Percentiles rank a stretch among this genome's conserved stretches.
Evolutionary conservation across 2,113 vertebrate genomes (phyloP).

Genomic region (Bucco capensis): DNA sequence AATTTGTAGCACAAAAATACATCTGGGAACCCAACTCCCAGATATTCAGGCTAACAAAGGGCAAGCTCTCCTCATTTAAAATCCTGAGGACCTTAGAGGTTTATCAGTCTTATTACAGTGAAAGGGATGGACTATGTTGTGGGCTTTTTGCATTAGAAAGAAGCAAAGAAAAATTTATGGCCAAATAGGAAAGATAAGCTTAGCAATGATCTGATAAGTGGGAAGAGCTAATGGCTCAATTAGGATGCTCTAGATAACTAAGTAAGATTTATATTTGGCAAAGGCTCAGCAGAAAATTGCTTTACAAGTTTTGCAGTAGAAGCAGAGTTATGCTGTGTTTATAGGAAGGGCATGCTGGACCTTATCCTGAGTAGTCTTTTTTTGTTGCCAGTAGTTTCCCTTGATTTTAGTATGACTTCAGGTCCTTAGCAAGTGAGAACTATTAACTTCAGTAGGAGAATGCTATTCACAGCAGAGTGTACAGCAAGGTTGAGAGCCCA

Average conservation of each 20-base stretch:
- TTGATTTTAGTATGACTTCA: not conserved
- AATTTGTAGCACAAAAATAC: not conserved
- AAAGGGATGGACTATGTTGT: not conserved
- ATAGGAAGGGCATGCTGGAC: not conserved
- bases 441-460: not conserved
- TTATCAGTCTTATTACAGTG: not conserved
- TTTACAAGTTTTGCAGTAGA: not conserved
- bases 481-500: not conserved
- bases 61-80: not conserved
- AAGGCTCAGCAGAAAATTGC: not conserved
- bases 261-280: constrained; percentile 14
- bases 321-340: not conserved
- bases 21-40: not conserved
- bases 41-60: not conserved
- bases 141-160: not conserved
- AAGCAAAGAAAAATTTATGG: not conserved
- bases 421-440: not conserved
- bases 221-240: not conserved
- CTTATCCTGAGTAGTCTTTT: not conserved
- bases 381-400: not conserved
- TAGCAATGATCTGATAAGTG: not conserved
- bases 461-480: not conserved
- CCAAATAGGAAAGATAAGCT: not conserved
- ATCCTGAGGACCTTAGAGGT: not conserved
- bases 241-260: constrained; percentile 3